Evolutionary conservation across 2,888 invertebrate species (phyloP), one percentile per base, ranked within the genome.

Genomic region (Lepeophtheirus nordmannii): DNA sequence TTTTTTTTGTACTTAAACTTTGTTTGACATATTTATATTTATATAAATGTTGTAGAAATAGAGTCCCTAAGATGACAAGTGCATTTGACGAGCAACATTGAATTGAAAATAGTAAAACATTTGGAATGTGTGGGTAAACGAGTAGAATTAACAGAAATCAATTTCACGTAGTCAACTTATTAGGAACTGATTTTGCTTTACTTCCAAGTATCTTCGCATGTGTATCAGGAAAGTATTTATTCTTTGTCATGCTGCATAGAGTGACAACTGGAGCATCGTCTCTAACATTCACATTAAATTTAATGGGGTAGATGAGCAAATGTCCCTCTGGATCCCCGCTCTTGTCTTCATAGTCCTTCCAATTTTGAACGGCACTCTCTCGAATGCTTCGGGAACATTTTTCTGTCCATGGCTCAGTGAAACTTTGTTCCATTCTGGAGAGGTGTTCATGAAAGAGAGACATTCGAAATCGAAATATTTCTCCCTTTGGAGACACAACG

Each of bases 381-480:
- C 65, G 68, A 67, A 30, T 59, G 67, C 57, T 67, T 57, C 53
- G 38, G 38, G 38, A 65, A 67, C 38, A 69, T 67, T 10, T 59
- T 41, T 30, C 67, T 67, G 66, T 57, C 11, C 62, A 37, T 8
- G 69, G 69, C 39, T 69, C 69, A 22, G 53, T 11, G 20, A 67
- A 58, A 11, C 67, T 61, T 11, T 68, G 68, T 1, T 68, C 68
- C 5, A 46, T 22, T 11, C 57, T 17, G 14, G 67, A 68, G 67
- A 69, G 41, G 65, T 69, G 69, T 62, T 69, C 69, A 9, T 64
- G 64, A 67, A 68, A 69, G 22, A 69, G 62, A 1, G 64, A 61
- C 2, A 67, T 37, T 5, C 69, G 68, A 67, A 69, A 69, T 56
- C 62, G 64, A 53, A 61, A 39, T 30, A 69, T 67, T 23, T 69